A percentile compares a stretch with the other conserved stretches of the same genome.
Conservation (phyloP, 1,140 invertebrate species). For the Colletes gigas region DNA sequence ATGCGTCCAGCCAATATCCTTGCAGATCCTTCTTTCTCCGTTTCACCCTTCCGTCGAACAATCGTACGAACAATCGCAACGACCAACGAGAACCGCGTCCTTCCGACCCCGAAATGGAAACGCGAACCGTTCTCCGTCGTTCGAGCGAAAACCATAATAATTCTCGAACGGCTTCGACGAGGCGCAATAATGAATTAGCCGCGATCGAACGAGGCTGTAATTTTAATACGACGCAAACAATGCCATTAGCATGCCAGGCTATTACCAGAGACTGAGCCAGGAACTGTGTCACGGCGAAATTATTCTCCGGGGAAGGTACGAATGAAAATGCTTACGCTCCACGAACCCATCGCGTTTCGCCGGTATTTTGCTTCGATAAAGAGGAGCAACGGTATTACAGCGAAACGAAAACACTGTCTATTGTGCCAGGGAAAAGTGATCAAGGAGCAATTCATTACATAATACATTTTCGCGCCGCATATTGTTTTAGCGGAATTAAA, state of each 20-base stretch:
- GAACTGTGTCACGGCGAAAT: constrained; percentile 32
- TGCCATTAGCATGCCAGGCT: constrained; percentile 57
- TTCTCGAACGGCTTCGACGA: constrained; percentile 32
- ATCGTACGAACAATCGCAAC: neutral
- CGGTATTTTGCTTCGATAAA: constrained; percentile 36
- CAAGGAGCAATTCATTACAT: constrained; percentile 4
- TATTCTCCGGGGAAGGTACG: constrained; percentile 19
- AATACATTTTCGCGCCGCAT: neutral
- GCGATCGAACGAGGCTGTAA: constrained; percentile 44
- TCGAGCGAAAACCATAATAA: constrained; percentile 37
- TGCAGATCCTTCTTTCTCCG: neutral
- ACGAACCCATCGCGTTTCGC: constrained; percentile 21
- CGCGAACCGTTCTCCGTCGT: constrained; percentile 6
- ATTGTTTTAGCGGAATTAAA: neutral
- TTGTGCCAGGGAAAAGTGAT: constrained; percentile 16
- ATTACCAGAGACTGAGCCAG: constrained; percentile 39
- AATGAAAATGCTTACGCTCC: constrained; percentile 41
- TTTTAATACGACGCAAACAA: constrained; percentile 61
- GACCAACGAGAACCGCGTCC: too few relatives aligned
- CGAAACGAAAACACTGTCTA: constrained; percentile 22
- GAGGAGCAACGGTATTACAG: neutral
- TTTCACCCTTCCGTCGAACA: neutral
- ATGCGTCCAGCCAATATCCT: neutral
- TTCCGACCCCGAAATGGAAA: neutral
- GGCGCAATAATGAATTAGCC: constrained; percentile 57